phyloP scores from a whole-genome alignment of 2,888 invertebrate species.

The Apamea epomidion region DNA sequence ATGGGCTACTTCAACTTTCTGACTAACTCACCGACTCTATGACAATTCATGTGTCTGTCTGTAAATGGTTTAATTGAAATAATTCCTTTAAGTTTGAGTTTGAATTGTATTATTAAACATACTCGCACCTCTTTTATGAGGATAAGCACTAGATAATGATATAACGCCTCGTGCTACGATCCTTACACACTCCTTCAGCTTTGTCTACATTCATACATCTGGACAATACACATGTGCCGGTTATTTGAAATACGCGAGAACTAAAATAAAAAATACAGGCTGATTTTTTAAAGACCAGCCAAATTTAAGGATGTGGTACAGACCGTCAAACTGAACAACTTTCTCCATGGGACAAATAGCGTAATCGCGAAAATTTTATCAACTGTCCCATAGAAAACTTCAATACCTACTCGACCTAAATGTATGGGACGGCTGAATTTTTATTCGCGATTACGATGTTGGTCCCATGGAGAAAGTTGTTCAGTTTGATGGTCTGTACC shows the following conservation, averaged over 20 bases:
- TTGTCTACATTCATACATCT: background rate
- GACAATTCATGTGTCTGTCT: background rate
- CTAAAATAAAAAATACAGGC: constrained; percentile 33
- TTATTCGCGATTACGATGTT: too few relatives aligned
- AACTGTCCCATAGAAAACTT: too few relatives aligned
- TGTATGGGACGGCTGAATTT: too few relatives aligned
- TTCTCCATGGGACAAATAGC: too few relatives aligned
- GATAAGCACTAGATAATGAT: background rate
- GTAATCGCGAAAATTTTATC: too few relatives aligned
- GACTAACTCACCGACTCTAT: background rate
- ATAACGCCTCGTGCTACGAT: constrained; percentile 4
- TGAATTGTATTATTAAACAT: background rate
- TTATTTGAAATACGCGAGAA: constrained; percentile 12
- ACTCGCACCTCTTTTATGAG: background rate
- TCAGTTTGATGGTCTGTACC: too few relatives aligned
- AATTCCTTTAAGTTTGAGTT: background rate
- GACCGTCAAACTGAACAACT: too few relatives aligned
- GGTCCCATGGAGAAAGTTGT: too few relatives aligned
- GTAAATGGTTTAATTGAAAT: background rate
- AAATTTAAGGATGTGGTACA: too few relatives aligned
- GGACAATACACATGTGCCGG: background rate
- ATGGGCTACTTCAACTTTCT: background rate
- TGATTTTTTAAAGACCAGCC: too few relatives aligned
- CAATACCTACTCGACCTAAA: too few relatives aligned
- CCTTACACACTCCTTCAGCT: background rate